Evolutionary conservation across 2,888 invertebrate species (phyloP).

Genomic region (Malthinus seriepunctatus): DNA sequence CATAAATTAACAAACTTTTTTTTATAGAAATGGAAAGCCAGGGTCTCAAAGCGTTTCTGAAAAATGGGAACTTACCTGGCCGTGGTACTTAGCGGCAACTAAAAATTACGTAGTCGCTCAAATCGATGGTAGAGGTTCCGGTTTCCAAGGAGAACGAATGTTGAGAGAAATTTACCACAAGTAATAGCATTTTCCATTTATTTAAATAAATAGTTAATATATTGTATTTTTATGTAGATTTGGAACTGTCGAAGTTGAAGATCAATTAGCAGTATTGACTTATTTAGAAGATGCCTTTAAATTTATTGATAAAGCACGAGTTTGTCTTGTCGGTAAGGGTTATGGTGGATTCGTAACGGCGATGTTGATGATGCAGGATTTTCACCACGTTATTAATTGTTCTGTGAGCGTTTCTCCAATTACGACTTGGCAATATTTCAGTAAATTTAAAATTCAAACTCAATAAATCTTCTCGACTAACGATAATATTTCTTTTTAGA

Average conservation of each 20-base stretch:
- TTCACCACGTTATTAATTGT: constrained; percentile 77
- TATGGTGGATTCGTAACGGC: constrained; percentile 88
- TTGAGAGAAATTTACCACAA: constrained; percentile 74
- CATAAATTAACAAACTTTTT: constrained; percentile 8
- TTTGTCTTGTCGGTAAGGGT: constrained; percentile 86
- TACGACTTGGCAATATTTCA: constrained; percentile 80
- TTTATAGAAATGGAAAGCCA: constrained; percentile 73
- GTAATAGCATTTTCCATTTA: constrained; percentile 10
- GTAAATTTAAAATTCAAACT: constrained; percentile 47
- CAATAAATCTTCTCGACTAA: no score
- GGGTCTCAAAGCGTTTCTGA: constrained; percentile 85
- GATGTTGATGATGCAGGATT: constrained; percentile 78
- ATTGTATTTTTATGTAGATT: constrained; percentile 50
- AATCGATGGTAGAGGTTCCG: constrained; percentile 88
- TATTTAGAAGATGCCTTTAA: constrained; percentile 78
- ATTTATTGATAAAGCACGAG: constrained; percentile 79
- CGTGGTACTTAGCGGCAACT: constrained; percentile 81
- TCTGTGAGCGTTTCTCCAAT: constrained; percentile 87
- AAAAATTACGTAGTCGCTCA: constrained; percentile 84
- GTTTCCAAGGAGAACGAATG: constrained; percentile 77
- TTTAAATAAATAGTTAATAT: not conserved
- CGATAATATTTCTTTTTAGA: constrained; percentile 57
- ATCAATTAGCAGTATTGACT: constrained; percentile 64
- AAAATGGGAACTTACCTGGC: constrained; percentile 79
- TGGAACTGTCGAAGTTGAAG: constrained; percentile 67